phyloP scores from a whole-genome alignment of 2,797 vertebrate genomes.

The Hipposideros larvatus region DNA sequence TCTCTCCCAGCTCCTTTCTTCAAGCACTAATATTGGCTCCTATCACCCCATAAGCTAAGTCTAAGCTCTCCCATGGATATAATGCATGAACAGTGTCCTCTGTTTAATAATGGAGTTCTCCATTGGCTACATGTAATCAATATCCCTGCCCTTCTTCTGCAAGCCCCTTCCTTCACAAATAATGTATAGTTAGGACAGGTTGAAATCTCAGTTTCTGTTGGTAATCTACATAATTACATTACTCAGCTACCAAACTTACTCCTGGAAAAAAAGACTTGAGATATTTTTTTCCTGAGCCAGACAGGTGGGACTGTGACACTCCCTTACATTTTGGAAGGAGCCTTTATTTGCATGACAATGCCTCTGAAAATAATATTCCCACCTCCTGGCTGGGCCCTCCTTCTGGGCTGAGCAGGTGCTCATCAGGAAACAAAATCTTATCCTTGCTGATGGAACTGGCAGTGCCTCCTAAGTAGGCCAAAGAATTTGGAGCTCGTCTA shows the following conservation, averaged over 20 bases:
- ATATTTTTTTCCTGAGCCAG: conserved; percentile 81
- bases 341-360: conserved; percentile 85
- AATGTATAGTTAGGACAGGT: conserved; percentile 79
- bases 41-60: neutral
- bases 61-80: neutral
- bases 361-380: conserved; percentile 74
- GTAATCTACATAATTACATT: conserved; percentile 87
- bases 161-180: conserved; percentile 32
- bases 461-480: conserved; percentile 81
- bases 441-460: conserved; percentile 67
- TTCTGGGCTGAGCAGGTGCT: conserved; percentile 66
- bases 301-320: conserved; percentile 85
- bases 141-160: conserved; percentile 17
- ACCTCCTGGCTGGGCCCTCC: conserved; percentile 63
- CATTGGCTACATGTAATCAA: neutral
- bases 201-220: conserved; percentile 82
- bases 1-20: neutral
- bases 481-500: conserved; percentile 82
- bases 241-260: conserved; percentile 82
- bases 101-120: conserved; percentile 57
- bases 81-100: neutral
- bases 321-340: conserved; percentile 84
- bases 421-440: conserved; percentile 79
- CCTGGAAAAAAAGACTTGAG: conserved; percentile 84
- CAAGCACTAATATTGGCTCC: neutral